phyloP scores from a whole-genome alignment of 2,113 vertebrate genomes.

The Sapayoa aenigma region DNA sequence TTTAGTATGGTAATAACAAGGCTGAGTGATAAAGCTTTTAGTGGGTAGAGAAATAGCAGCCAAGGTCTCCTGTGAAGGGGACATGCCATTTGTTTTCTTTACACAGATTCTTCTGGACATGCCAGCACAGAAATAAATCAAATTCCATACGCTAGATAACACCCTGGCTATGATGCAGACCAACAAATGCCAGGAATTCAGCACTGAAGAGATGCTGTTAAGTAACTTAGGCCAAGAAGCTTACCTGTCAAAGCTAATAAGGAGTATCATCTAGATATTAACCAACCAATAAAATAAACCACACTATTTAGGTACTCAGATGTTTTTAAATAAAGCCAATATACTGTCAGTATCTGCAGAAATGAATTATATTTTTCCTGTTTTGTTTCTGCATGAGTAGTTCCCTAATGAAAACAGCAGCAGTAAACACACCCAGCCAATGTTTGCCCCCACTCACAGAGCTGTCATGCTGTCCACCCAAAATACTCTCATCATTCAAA shows the following conservation, averaged over 20 bases:
- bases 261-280: neutral
- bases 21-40: conserved; percentile 65
- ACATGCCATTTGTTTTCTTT: conserved; percentile 42
- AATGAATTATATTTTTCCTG: neutral
- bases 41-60: conserved; percentile 53
- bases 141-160: neutral
- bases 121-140: conserved; percentile 44
- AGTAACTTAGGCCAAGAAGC: neutral
- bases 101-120: conserved; percentile 14
- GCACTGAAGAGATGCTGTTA: neutral
- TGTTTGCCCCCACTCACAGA: neutral
- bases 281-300: neutral
- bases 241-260: conserved; percentile 29
- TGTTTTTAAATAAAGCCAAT: neutral
- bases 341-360: neutral
- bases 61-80: conserved; percentile 47
- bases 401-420: neutral
- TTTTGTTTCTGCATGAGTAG: neutral
- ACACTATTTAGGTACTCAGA: neutral
- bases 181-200: conserved; percentile 6
- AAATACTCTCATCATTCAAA: neutral
- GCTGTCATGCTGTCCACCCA: neutral
- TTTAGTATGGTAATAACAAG: conserved; percentile 64
- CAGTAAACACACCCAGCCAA: neutral
- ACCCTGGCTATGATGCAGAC: neutral